Evolutionary conservation across 2,113 vertebrate species (phyloP), one percentile per base, ranked within the genome.

Genomic region (Protobothrops mucrosquamatus): DNA sequence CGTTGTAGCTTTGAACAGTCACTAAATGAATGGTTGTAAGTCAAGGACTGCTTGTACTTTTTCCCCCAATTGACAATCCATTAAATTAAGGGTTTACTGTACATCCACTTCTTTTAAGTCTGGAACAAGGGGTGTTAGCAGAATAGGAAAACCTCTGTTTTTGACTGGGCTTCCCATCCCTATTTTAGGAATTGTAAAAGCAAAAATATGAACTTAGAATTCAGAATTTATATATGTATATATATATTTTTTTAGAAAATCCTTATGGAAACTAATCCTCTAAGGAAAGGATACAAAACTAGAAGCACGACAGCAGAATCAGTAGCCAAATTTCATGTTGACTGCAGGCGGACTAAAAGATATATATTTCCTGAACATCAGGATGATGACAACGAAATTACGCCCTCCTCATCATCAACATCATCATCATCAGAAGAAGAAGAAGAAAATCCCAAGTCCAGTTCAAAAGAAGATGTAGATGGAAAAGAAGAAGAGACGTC

Each of bases 331-430:
- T 98, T 97, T 23, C 96, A 96, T 26, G 95, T 98, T 2, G 97
- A 98, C 4, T 98, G 97, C 98, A 97, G 95, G 1, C 97, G 97
- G 26, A 98, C 98, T 10, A 97, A 95, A 64, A 96, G 96, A 94
- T 91, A 85, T 11, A 2, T 96, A 12, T 34, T 97, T 0, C 1
- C 10, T 9, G 96, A 97, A 90, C 98, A 97, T 57, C 52, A 5
- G 23, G 97, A 98, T 2, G 95, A 96, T 8, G 24, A 89, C 2
- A 61, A 93, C 0, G 96, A 95, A 1, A 94, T 74, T 81, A 92
- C 89, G 0, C 56, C 26, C 0, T 64, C 61, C 10, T 57, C 56
- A 0, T 54, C 26, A 1, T 64, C 61, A 3, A 29, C 26, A 1
- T 64, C 56, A 0, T 23, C 26, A 4, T 64, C 26, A 12, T 64